These are phyloP conservation scores for Bombycilla garrulus DNA, from an alignment of 2,113 vertebrate genomes.

Conservation along the genomic window DNA sequence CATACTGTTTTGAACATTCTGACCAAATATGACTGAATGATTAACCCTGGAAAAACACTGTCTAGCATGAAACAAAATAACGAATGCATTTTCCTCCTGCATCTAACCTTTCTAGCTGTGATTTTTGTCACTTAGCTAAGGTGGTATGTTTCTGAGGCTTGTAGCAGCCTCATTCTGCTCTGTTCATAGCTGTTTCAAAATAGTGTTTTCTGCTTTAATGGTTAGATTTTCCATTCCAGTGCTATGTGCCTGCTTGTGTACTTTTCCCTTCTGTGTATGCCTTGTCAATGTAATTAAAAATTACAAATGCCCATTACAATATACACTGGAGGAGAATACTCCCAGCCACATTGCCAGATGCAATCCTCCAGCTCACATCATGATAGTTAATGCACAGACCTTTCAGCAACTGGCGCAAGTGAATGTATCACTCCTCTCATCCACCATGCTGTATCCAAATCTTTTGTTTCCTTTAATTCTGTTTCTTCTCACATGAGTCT, in stretches of 20 bases:
- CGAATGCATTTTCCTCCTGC: neutral
- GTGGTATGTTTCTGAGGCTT: neutral
- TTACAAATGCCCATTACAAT: neutral
- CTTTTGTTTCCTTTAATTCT: neutral
- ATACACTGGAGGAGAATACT: neutral
- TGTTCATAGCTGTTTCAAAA: neutral
- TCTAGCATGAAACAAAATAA: neutral
- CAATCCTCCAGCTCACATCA: neutral
- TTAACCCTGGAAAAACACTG: neutral
- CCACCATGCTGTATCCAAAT: neutral
- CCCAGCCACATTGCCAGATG: neutral
- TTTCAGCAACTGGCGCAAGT: neutral
- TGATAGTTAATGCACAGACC: neutral
- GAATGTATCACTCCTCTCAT: neutral
- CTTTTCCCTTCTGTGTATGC: neutral
- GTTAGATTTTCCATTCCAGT: neutral
- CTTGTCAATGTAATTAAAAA: slow-evolving; percentile 20
- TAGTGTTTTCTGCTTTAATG: neutral
- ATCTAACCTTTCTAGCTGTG: neutral
- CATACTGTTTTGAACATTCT: neutral
- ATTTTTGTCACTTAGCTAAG: neutral
- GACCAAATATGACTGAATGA: neutral
- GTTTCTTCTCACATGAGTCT: neutral
- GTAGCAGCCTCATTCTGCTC: neutral
- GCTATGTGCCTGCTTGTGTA: neutral